Base-by-base conservation (phyloP, 2,888 invertebrate species). In the Kuschelorhynchus macadamiae region DNA sequence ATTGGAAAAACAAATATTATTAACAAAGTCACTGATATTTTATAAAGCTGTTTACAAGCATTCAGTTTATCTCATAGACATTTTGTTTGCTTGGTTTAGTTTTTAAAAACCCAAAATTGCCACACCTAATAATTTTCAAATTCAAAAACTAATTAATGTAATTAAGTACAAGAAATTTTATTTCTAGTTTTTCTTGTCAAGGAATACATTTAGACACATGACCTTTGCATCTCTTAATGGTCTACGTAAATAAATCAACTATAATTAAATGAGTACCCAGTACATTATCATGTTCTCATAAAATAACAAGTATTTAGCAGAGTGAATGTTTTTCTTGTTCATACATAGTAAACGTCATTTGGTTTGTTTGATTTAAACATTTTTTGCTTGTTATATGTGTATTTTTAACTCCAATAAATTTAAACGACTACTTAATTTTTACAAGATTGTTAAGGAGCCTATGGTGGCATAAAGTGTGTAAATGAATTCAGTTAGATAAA, bases 201-300 rank as follows among this genome's bases (percentile, higher is more conserved):
- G 1, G 4, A 8, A 39, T 4, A 39, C 12, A 11, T 14, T 25
- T 52, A 36, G 11, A n/a, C 14, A 20, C 3, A 17, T 30, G 67
- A 67, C 67, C 67, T 62, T 67, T 67, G 63, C 39, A 21, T 52
- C 30, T 41, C 14, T 30, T 63, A 68, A 64, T 68, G 59, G 41
- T 63, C 60, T 68, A 46, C 14, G 41, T 59, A 64, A 57, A 63
- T 46, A 62, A 39, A 33, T 50, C 5, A 39, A 46, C 39, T 20
- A 36, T 50, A 52, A 59, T 64, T 50, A 57, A 44, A 18, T 41
- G 18, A 44, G 33, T 50, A 25, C 30, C 30, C 50, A 41, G 30
- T 41, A 53, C 59, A 56, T 65, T 66, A 66, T 53, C 66, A 60
- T 53, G 9, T 50, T 59, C 9, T 18, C 25, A 42, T 16, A 25